Percentiles rank a stretch among this genome's conserved stretches.
Conservation (phyloP, 30 jellyfish, hydroid and myxozoan genomes). For the Cassiopea andromeda region DNA sequence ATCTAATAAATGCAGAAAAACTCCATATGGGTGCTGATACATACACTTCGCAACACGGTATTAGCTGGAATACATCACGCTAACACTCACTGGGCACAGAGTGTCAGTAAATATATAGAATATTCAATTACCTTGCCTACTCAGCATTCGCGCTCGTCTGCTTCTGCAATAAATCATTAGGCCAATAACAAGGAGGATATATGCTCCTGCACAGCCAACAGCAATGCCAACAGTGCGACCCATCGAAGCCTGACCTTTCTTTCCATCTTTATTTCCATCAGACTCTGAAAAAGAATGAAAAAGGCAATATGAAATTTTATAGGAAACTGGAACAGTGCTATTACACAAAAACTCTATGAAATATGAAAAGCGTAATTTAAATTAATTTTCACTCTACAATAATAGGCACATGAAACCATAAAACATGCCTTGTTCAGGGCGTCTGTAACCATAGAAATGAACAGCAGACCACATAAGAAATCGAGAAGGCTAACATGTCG, state of each 20-base stretch:
- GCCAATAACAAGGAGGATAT: conserved; percentile 88
- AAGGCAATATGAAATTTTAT: background rate
- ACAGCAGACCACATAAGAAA: too few species aligned
- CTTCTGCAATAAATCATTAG: conserved; percentile 95
- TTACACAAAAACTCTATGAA: background rate
- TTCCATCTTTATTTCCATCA: conserved; percentile 15
- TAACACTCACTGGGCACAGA: too few species aligned
- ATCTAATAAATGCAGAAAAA: too few species aligned
- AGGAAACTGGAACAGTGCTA: background rate
- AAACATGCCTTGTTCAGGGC: too few species aligned
- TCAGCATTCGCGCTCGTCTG: conserved; percentile 86
- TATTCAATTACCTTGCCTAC: conserved; percentile 68
- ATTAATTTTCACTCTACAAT: too few species aligned
- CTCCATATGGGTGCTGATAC: too few species aligned
- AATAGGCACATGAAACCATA: too few species aligned
- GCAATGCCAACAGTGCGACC: conserved; percentile 96
- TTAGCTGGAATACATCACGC: too few species aligned
- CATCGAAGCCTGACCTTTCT: conserved; percentile 75
- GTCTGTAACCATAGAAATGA: too few species aligned
- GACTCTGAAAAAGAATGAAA: conserved; percentile 9
- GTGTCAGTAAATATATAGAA: too few species aligned
- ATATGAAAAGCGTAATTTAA: too few species aligned
- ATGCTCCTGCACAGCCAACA: conserved; percentile 99
- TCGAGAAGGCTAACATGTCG: background rate
- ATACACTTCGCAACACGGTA: too few species aligned